phyloP scores from a whole-genome alignment of 2,888 invertebrate species.

The Torymus aiolomorphi region DNA sequence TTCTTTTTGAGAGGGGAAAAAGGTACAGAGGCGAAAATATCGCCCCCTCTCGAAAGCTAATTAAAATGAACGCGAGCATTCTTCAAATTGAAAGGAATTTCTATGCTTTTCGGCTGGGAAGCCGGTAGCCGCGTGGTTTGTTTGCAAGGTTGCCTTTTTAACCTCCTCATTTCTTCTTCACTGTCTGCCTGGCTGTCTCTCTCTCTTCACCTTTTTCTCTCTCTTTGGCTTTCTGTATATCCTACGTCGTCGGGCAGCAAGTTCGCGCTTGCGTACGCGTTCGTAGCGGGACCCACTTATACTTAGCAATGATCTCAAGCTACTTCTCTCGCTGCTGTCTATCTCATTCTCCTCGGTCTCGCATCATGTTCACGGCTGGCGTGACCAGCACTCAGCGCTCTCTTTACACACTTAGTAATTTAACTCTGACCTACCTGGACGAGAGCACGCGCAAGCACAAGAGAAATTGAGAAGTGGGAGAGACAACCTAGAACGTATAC shows the following conservation, averaged over 20 bases:
- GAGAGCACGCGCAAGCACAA: background rate
- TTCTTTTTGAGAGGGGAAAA: background rate
- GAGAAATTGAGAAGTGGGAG: constrained; percentile 10
- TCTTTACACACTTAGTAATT: constrained; percentile 15
- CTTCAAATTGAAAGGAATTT: constrained; percentile 40
- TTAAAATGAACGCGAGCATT: constrained; percentile 3
- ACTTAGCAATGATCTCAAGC: constrained; percentile 37
- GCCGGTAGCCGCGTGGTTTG: background rate
- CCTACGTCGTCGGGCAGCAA: no score
- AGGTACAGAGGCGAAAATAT: constrained; percentile 3
- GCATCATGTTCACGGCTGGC: no score
- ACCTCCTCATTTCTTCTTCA: background rate
- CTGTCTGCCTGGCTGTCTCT: no score
- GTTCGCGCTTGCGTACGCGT: no score
- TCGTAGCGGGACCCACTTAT: background rate
- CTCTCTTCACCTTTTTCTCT: background rate
- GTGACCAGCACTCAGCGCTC: background rate
- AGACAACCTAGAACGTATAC: background rate
- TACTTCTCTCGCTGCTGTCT: constrained; percentile 17
- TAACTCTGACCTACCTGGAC: constrained; percentile 40
- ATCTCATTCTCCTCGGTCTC: background rate
- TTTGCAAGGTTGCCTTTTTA: constrained; percentile 36
- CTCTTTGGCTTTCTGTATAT: background rate
- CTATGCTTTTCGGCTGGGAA: background rate
- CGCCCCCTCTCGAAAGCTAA: constrained; percentile 37